Conservation (phyloP, 1,140 invertebrate genomes). For the Drosophila parabipectinata region DNA sequence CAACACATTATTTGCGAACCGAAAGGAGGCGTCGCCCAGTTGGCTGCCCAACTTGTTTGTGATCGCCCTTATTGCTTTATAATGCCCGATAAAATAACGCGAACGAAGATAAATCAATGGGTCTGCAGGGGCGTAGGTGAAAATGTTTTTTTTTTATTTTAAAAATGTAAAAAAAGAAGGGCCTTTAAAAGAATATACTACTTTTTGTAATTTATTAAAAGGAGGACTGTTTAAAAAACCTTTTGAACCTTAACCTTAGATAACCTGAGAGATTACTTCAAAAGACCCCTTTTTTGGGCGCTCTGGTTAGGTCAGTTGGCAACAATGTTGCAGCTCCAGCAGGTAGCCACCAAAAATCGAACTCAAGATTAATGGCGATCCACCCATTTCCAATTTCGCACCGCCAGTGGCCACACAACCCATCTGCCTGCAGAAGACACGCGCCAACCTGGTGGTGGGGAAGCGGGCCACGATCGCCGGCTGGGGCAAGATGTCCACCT, state of each 20-base stretch:
- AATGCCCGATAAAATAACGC: slow-evolving; percentile 53
- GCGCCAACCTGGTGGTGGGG: slow-evolving; percentile 84
- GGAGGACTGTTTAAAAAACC: too few species aligned
- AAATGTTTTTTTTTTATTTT: neutral
- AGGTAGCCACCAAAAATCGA: slow-evolving; percentile 20
- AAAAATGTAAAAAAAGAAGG: neutral
- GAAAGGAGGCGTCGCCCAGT: slow-evolving; percentile 45
- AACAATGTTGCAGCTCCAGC: slow-evolving; percentile 54
- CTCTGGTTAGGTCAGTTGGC: slow-evolving; percentile 3
- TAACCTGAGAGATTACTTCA: too few species aligned
- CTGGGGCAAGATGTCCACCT: slow-evolving; percentile 83
- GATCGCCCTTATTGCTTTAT: slow-evolving; percentile 71
- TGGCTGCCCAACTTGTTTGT: slow-evolving; percentile 55
- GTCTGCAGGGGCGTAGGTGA: slow-evolving; percentile 7
- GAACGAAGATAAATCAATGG: slow-evolving; percentile 40
- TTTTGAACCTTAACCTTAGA: too few species aligned
- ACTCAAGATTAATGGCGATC: slow-evolving; percentile 18
- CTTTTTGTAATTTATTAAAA: too few species aligned
- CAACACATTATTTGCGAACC: slow-evolving; percentile 50
- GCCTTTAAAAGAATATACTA: too few species aligned
- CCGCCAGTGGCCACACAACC: slow-evolving; percentile 85
- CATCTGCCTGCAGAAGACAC: slow-evolving; percentile 84
- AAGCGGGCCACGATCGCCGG: slow-evolving; percentile 84
- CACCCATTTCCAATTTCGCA: slow-evolving; percentile 13
- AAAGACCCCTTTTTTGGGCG: neutral